These are phyloP conservation scores for Engystomops pustulosus DNA, from an alignment of 2,113 vertebrate genomes.

Conservation along the genomic window DNA sequence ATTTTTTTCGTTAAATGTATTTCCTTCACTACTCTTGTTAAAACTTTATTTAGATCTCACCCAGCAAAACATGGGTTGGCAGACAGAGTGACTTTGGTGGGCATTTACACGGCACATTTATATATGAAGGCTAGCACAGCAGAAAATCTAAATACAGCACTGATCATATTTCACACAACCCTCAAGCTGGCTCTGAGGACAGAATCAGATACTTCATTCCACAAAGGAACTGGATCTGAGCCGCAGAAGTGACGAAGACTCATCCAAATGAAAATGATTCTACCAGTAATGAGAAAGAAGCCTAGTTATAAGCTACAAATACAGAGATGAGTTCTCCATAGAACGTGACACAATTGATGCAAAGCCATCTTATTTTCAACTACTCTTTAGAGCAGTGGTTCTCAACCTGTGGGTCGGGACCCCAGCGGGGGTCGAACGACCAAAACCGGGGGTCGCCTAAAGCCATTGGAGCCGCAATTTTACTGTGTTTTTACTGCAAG, in stretches of 20 bases:
- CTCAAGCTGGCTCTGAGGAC: conserved; percentile 25
- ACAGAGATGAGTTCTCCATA: neutral
- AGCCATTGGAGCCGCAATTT: no score
- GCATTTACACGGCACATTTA: neutral
- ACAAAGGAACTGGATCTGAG: conserved; percentile 3
- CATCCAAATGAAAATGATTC: neutral
- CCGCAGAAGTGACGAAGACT: neutral
- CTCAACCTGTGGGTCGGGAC: no score
- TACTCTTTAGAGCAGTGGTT: no score
- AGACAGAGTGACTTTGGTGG: neutral
- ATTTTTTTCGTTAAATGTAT: no score
- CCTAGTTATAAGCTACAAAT: neutral
- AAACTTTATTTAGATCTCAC: neutral
- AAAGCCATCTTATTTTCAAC: neutral
- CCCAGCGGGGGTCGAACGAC: no score
- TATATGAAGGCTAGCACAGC: conserved; percentile 14
- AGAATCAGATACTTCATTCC: conserved; percentile 32
- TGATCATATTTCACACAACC: conserved; percentile 33
- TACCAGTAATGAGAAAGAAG: neutral
- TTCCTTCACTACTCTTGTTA: neutral
- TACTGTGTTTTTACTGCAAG: no score
- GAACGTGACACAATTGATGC: neutral
- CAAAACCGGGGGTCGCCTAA: no score
- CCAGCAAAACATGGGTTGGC: neutral
- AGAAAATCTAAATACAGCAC: conserved; percentile 34